These are phyloP conservation scores for Labroides dimidiatus DNA, from an alignment of 2,797 vertebrate genomes.

Conservation along the genomic window DNA sequence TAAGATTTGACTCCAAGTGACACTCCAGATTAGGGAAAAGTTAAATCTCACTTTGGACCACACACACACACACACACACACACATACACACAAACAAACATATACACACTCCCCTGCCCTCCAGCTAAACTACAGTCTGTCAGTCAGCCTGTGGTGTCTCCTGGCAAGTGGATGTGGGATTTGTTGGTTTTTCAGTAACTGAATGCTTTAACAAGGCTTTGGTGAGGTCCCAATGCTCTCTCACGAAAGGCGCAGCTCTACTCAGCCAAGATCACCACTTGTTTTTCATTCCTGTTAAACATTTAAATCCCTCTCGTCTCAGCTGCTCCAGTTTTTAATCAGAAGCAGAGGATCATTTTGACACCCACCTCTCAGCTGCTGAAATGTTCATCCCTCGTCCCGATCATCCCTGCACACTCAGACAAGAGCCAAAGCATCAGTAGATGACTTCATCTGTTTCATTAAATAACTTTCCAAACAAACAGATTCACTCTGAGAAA, in stretches of 20 bases:
- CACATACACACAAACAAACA: background rate
- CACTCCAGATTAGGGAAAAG: background rate
- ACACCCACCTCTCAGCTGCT: conserved; percentile 26
- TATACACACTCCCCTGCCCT: background rate
- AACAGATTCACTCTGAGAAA: background rate
- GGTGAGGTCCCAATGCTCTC: conserved; percentile 25
- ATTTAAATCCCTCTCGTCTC: conserved; percentile 34
- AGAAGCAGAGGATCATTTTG: conserved; percentile 47
- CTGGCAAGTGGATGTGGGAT: conserved; percentile 6
- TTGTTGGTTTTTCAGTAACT: conserved; percentile 25
- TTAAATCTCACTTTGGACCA: conserved; percentile 9
- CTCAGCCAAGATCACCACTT: conserved; percentile 24
- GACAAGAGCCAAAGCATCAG: too few species aligned
- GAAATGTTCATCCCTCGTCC: background rate
- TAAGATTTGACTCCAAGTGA: background rate
- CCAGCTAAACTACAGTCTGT: conserved; percentile 2
- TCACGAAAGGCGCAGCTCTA: conserved; percentile 23
- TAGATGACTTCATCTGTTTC: background rate
- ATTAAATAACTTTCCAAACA: background rate
- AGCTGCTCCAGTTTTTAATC: conserved; percentile 57
- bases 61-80: conserved; percentile 12
- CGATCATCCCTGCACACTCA: background rate
- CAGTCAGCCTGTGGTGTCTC: conserved; percentile 5
- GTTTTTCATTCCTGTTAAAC: conserved; percentile 42
- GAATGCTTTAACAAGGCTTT: conserved; percentile 7